These are phyloP conservation scores for Heterochromis multidens DNA, from an alignment of 2,113 vertebrate species.

Conservation along the genomic window DNA sequence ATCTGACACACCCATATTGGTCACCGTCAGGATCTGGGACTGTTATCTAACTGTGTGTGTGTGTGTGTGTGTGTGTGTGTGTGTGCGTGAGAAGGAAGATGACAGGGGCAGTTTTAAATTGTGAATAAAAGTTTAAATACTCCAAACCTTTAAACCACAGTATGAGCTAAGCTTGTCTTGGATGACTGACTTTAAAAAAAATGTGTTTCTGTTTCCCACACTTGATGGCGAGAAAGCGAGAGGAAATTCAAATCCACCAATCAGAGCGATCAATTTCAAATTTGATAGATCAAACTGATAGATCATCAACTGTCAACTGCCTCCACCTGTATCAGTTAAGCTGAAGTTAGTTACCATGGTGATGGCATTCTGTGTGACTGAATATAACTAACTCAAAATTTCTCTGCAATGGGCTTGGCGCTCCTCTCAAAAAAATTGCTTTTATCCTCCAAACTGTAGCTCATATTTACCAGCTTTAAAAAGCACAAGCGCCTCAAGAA, in stretches of 20 bases:
- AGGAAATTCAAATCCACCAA: background rate
- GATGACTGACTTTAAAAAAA: background rate
- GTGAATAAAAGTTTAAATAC: background rate
- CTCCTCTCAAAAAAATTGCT: background rate
- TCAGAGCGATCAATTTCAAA: background rate
- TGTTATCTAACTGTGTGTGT: background rate
- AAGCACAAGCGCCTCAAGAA: accelerated
- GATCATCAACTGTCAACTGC: background rate
- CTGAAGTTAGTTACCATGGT: background rate
- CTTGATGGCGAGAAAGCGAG: background rate
- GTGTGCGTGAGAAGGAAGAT: background rate
- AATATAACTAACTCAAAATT: background rate
- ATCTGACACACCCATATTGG: background rate
- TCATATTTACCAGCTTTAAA: background rate
- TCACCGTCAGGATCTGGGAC: background rate
- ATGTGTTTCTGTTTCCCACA: background rate
- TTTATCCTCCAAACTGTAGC: background rate
- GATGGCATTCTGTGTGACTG: background rate
- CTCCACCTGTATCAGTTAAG: background rate
- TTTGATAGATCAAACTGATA: too few species aligned
- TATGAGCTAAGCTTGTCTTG: background rate
- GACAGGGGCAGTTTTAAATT: background rate
- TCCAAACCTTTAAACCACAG: background rate
- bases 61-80: background rate
- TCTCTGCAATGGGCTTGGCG: background rate